Evolutionary conservation across 1,140 invertebrate genomes (phyloP).

Genomic region (Scaptodrosophila lebanonensis): DNA sequence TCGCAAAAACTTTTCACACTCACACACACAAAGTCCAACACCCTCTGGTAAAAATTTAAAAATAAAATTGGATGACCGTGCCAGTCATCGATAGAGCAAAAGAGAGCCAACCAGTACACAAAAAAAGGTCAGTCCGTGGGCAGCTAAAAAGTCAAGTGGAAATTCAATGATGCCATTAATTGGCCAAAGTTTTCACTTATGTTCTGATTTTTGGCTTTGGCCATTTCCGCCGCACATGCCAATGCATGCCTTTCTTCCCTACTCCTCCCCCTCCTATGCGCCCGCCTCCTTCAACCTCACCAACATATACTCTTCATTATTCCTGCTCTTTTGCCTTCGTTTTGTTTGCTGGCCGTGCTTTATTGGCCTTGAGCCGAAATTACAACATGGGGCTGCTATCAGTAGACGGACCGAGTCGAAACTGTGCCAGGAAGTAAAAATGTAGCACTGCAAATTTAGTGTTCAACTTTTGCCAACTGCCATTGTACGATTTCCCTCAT

Average conservation of each 20-base stretch:
- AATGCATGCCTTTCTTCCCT: too few species aligned
- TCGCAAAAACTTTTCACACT: conserved; percentile 56
- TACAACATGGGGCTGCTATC: conserved; percentile 2
- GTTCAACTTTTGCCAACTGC: too few species aligned
- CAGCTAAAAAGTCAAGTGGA: conserved; percentile 74
- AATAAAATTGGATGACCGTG: neutral
- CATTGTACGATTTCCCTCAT: conserved; percentile 47
- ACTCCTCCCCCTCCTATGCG: too few species aligned
- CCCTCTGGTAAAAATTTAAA: neutral
- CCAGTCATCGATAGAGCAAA: too few species aligned
- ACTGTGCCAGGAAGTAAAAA: conserved; percentile 70
- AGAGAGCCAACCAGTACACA: conserved; percentile 44
- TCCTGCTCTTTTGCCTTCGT: neutral
- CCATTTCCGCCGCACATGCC: too few species aligned
- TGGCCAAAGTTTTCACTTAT: conserved; percentile 76
- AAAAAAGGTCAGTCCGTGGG: conserved; percentile 65
- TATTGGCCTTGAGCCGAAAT: conserved; percentile 33
- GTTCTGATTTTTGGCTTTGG: conserved; percentile 58
- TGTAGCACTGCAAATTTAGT: conserved; percentile 57
- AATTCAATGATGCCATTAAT: conserved; percentile 77
- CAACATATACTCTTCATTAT: too few species aligned
- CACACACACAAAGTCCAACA: conserved; percentile 10
- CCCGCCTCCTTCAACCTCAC: neutral
- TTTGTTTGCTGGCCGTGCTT: conserved; percentile 24
- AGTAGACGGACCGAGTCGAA: conserved; percentile 12